phyloP scores from a whole-genome alignment of 1,140 invertebrate genomes.

The Drosophila sp. region DNA sequence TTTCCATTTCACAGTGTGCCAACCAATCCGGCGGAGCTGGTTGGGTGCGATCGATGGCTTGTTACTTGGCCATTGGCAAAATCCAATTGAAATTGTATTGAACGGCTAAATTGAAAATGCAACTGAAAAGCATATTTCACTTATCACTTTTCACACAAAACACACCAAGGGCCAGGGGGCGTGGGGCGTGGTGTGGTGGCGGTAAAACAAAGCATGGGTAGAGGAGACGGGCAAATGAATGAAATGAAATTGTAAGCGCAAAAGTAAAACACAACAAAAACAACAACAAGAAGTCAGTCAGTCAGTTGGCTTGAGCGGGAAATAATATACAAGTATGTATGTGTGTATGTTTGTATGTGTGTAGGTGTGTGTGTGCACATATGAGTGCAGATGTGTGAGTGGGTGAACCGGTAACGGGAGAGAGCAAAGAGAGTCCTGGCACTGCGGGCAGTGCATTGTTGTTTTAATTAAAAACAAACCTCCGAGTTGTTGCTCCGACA shows the following conservation, averaged over 20 bases:
- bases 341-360: background rate
- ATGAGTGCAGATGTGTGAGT: background rate
- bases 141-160: constrained; percentile 80
- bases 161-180: constrained; percentile 30
- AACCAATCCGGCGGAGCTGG: background rate
- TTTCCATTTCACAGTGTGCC: constrained; percentile 12
- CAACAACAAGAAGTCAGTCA: constrained; percentile 47
- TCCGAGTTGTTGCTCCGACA: constrained; percentile 50
- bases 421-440: constrained; percentile 26
- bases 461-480: constrained; percentile 80
- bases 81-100: constrained; percentile 78
- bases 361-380: background rate
- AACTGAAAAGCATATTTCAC: constrained; percentile 80
- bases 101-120: constrained; percentile 76
- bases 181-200: background rate
- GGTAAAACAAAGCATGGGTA: background rate
- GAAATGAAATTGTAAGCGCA: constrained; percentile 75
- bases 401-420: constrained; percentile 27
- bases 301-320: constrained; percentile 57
- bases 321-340: constrained; percentile 51
- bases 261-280: constrained; percentile 60
- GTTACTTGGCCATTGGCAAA: constrained; percentile 62
- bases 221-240: constrained; percentile 32
- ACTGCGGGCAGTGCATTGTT: constrained; percentile 65
- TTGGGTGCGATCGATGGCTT: constrained; percentile 17